These are phyloP conservation scores for Falcunculus frontatus DNA, from an alignment of 2,113 vertebrate species.

Conservation along the genomic window DNA sequence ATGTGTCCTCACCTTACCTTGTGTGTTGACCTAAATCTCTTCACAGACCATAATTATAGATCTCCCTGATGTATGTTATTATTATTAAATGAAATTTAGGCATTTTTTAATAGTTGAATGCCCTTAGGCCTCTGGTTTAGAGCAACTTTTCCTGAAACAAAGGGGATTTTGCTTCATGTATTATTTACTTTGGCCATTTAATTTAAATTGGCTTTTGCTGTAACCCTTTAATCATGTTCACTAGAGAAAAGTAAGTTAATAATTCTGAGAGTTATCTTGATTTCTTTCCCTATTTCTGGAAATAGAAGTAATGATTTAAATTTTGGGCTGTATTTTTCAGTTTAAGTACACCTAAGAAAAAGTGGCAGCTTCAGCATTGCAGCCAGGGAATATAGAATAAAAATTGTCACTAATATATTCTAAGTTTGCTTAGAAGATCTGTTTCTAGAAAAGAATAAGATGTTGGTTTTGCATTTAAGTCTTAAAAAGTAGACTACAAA, in stretches of 20 bases:
- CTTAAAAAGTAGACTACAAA: neutral
- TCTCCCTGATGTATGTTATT: neutral
- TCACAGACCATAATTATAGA: neutral
- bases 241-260: neutral
- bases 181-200: slow-evolving; percentile 30
- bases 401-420: neutral
- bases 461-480: neutral
- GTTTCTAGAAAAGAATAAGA: neutral
- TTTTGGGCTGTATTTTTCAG: neutral
- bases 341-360: neutral
- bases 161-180: slow-evolving; percentile 16
- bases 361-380: neutral
- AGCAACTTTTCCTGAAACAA: slow-evolving; percentile 16
- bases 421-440: neutral
- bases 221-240: neutral
- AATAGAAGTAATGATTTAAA: neutral
- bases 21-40: neutral
- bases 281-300: neutral
- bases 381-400: neutral
- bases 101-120: neutral
- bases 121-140: neutral
- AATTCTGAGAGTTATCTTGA: neutral
- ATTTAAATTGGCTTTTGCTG: slow-evolving; percentile 23
- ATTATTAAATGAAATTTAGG: neutral
- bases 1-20: neutral